Evolutionary conservation across 2,888 invertebrate species (phyloP).

Genomic region (Athalia rosae): DNA sequence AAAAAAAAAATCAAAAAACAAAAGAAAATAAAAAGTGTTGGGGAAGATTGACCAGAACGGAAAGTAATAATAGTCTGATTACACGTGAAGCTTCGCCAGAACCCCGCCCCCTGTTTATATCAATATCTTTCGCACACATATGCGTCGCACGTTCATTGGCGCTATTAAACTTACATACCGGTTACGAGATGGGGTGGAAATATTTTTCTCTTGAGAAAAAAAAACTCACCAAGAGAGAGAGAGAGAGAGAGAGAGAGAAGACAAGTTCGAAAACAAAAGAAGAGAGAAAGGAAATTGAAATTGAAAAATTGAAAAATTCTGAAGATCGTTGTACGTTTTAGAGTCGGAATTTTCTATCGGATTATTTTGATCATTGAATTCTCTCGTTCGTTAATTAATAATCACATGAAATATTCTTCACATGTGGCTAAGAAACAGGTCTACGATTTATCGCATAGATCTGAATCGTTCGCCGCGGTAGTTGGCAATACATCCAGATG

Average conservation of each 20-base stretch:
- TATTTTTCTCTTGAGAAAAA: not conserved
- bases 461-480: too few relatives aligned
- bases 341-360: too few relatives aligned
- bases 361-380: not conserved
- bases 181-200: conserved; percentile 1
- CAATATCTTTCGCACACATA: conserved; percentile 67
- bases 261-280: too few relatives aligned
- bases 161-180: conserved; percentile 26
- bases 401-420: not conserved
- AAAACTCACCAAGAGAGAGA: not conserved
- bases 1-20: not conserved
- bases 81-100: conserved; percentile 67
- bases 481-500: too few relatives aligned
- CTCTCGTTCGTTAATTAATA: conserved; percentile 25
- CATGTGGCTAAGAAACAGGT: not conserved
- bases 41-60: conserved; percentile 63
- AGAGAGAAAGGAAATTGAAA: too few relatives aligned
- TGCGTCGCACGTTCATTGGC: conserved; percentile 33
- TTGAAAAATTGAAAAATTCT: too few relatives aligned
- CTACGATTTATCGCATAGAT: not conserved
- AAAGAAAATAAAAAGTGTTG: not conserved
- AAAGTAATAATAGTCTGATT: conserved; percentile 55
- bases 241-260: not conserved
- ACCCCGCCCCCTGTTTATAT: conserved; percentile 73
- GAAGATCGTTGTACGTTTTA: too few relatives aligned